phyloP scores from a whole-genome alignment of 1,140 invertebrate species.

The Choristoneura fumiferana region DNA sequence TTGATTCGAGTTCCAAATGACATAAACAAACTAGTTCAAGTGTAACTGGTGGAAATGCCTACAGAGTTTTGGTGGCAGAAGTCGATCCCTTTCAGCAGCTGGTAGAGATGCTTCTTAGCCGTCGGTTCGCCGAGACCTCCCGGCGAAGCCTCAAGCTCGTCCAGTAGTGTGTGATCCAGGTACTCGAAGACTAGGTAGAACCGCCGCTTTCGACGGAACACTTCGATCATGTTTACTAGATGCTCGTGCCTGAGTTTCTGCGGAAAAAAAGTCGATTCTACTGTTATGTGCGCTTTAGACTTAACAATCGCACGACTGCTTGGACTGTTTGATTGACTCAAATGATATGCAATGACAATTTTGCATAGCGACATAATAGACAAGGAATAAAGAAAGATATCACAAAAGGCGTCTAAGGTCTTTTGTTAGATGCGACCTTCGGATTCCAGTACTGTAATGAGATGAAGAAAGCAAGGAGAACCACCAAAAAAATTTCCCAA shows the following conservation, averaged over 20 bases:
- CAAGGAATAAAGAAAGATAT: too few relatives aligned
- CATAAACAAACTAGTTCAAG: conserved; percentile 5
- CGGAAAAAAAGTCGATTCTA: conserved; percentile 14
- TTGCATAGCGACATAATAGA: too few relatives aligned
- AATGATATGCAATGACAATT: too few relatives aligned
- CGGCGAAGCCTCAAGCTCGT: conserved; percentile 86
- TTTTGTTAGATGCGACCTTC: too few relatives aligned
- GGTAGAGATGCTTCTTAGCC: conserved; percentile 87
- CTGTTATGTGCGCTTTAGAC: too few relatives aligned
- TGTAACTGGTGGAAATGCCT: conserved; percentile 60
- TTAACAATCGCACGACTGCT: too few relatives aligned
- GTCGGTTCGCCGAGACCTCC: conserved; percentile 84
- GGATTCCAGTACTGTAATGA: too few relatives aligned
- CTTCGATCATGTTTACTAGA: conserved; percentile 92
- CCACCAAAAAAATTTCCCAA: too few relatives aligned
- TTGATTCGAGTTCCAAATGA: too few relatives aligned
- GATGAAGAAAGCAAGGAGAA: too few relatives aligned
- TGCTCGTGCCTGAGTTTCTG: conserved; percentile 94
- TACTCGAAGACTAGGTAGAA: conserved; percentile 95
- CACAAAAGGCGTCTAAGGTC: too few relatives aligned
- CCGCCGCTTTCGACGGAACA: conserved; percentile 89
- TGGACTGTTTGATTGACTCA: too few relatives aligned
- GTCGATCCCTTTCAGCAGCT: conserved; percentile 90
- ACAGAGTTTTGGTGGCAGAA: conserved; percentile 93
- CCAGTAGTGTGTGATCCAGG: conserved; percentile 90